Evolutionary conservation across 2,113 vertebrate species (phyloP).

Genomic region (Egretta garzetta): DNA sequence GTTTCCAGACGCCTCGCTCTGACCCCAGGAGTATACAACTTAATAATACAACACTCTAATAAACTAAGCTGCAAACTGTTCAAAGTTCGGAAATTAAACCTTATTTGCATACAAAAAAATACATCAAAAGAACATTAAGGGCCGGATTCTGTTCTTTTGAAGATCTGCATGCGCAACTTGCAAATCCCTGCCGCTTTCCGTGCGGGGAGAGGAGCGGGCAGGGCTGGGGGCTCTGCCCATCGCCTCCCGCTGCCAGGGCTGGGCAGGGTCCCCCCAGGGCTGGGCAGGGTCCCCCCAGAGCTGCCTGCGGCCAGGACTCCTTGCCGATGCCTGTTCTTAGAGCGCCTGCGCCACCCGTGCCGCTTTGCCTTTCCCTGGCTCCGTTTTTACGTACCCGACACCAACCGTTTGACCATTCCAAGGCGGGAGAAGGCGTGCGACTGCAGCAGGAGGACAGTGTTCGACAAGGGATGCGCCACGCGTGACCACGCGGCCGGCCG

Average conservation of each 20-base stretch:
- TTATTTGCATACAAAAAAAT: neutral
- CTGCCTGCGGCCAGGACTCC: neutral
- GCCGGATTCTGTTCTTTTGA: neutral
- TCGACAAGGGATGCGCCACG: accelerated
- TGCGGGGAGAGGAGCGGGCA: accelerated
- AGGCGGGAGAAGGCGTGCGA: accelerated
- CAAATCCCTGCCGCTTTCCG: accelerated
- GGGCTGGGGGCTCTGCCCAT: neutral
- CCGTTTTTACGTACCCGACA: accelerated
- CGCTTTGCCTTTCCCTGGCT: accelerated
- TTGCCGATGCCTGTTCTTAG: accelerated
- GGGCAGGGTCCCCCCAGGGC: neutral
- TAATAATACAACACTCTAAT: neutral
- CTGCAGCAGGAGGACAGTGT: accelerated
- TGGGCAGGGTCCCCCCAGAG: neutral
- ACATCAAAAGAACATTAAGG: neutral
- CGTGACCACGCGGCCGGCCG: accelerated
- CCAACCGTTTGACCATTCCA: accelerated
- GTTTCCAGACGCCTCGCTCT: neutral
- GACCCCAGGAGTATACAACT: neutral
- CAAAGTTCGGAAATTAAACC: constrained; percentile 26
- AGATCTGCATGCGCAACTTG: neutral
- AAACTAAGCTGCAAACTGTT: constrained; percentile 31
- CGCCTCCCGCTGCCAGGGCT: neutral
- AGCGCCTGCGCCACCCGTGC: accelerated